Percentiles rank a stretch among this genome's conserved stretches.
Evolutionary conservation across 2,113 vertebrate species (phyloP).

Genomic region (Nycticebus coucang): DNA sequence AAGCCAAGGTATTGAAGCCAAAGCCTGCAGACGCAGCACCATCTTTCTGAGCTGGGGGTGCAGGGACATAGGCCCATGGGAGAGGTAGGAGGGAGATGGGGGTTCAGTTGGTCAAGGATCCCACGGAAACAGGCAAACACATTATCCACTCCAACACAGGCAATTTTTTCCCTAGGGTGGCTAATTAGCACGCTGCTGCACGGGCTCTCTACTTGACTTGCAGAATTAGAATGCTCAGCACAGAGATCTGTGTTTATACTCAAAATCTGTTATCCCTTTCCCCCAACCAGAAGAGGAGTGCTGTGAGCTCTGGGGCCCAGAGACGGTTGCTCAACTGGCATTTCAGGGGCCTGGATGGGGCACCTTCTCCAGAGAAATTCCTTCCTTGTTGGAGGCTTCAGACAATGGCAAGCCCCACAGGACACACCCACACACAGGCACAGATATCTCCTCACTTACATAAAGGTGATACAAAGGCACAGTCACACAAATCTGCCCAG

Average conservation of each 20-base stretch:
- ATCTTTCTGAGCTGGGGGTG: conserved; percentile 26
- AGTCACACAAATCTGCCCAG: not conserved
- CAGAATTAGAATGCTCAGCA: conserved; percentile 72
- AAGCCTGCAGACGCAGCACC: not conserved
- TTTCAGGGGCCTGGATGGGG: not conserved
- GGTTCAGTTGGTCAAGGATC: conserved; percentile 67
- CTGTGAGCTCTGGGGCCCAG: not conserved
- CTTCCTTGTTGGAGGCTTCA: not conserved
- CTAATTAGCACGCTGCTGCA: conserved; percentile 70
- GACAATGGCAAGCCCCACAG: not conserved
- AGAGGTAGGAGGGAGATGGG: conserved; percentile 32
- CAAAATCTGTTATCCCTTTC: not conserved
- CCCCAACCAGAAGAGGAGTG: not conserved
- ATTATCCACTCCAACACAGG: conserved; percentile 74
- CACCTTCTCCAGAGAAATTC: not conserved
- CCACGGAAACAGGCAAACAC: conserved; percentile 72
- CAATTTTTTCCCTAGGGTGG: conserved; percentile 61
- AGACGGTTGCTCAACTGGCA: not conserved
- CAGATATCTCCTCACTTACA: not conserved
- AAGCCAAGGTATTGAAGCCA: not conserved
- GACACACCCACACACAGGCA: not conserved
- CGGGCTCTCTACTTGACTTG: conserved; percentile 61
- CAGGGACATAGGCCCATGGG: conserved; percentile 13
- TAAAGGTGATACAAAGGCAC: not conserved
- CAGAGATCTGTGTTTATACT: conserved; percentile 58